Percentiles rank a stretch among this genome's conserved stretches.
Evolutionary conservation across 2,113 vertebrate genomes (phyloP).

Genomic region (Hippolais icterina): DNA sequence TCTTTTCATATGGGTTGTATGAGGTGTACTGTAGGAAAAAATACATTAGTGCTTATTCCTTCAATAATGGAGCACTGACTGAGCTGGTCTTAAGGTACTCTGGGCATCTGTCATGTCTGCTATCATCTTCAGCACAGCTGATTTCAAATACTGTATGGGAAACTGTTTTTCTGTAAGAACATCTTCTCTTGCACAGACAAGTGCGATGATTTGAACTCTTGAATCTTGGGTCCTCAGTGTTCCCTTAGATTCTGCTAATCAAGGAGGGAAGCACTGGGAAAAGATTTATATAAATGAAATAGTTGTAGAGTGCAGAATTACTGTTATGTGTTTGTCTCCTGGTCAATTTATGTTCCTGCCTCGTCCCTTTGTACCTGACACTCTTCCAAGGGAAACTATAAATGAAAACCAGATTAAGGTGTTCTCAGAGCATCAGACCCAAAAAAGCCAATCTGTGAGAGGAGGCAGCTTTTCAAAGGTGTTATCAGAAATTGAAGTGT

Average conservation of each 20-base stretch:
- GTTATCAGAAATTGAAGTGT: not conserved
- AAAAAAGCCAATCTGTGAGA: not conserved
- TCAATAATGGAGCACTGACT: not conserved
- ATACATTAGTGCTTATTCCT: not conserved
- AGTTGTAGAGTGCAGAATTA: not conserved
- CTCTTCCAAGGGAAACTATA: not conserved
- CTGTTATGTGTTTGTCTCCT: not conserved
- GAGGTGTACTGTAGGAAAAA: not conserved
- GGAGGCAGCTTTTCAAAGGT: not conserved
- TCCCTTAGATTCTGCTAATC: not conserved
- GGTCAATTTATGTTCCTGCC: not conserved
- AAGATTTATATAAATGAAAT: not conserved
- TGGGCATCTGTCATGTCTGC: not conserved
- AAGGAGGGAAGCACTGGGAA: not conserved
- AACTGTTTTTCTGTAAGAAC: not conserved
- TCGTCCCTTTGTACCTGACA: not conserved
- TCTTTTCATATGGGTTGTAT: not conserved
- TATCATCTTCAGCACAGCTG: not conserved
- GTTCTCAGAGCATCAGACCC: not conserved
- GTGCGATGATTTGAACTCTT: not conserved
- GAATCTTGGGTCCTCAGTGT: not conserved
- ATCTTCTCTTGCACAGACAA: not conserved
- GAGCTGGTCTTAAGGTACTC: not conserved
- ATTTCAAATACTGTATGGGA: not conserved
- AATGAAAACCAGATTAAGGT: not conserved